Conservation (phyloP, 2,113 vertebrate species). For the Pipa parva region DNA sequence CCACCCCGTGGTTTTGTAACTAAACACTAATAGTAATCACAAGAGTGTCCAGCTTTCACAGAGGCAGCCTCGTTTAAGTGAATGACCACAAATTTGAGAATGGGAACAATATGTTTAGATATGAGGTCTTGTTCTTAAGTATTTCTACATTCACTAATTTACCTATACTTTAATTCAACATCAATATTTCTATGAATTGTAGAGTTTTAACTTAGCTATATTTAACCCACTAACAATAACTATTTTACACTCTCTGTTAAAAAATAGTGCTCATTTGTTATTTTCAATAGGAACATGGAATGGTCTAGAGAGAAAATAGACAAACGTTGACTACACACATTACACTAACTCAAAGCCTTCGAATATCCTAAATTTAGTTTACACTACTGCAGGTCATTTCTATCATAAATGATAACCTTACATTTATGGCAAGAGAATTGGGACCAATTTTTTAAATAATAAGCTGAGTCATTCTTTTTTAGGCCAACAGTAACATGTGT, state of each 20-base stretch:
- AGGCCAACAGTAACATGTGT: too few species aligned
- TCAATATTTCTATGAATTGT: background rate
- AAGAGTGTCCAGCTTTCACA: background rate
- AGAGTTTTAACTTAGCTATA: background rate
- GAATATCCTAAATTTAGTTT: background rate
- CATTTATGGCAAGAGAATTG: background rate
- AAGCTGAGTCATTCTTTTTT: background rate
- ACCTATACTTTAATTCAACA: background rate
- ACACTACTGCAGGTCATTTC: background rate
- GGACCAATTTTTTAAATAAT: background rate
- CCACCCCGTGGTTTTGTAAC: background rate
- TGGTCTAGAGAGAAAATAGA: background rate
- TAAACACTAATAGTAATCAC: fast-evolving
- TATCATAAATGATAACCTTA: background rate
- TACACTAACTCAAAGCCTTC: background rate
- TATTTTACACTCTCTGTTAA: background rate
- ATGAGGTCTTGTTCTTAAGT: background rate
- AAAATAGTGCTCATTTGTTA: too few species aligned
- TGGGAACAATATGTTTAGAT: background rate
- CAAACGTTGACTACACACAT: background rate
- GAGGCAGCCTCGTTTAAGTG: background rate
- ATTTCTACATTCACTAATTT: background rate
- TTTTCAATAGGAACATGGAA: too few species aligned
- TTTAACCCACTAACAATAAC: background rate
- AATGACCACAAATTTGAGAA: background rate